Evolutionary conservation across 1,140 invertebrate genomes (phyloP).

Genomic region (Pseudomyrmex cubaensis): DNA sequence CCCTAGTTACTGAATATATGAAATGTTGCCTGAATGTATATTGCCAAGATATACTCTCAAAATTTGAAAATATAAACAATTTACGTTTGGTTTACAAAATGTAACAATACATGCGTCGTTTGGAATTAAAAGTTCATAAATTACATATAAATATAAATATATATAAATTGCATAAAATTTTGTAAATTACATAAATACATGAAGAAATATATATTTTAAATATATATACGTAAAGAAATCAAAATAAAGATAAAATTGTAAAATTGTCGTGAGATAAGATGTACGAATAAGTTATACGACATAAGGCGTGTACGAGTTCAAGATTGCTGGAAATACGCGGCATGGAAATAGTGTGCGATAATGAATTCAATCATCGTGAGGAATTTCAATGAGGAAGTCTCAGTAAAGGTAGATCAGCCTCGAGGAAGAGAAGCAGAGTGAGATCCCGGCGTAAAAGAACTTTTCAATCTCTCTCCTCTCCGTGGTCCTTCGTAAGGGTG

Average conservation of each 20-base stretch:
- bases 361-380: conserved; percentile 60
- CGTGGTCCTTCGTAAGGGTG: conserved; percentile 48
- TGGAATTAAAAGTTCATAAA: not conserved
- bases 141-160: not conserved
- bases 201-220: too few species aligned
- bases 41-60: too few species aligned
- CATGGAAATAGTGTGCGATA: conserved; percentile 21
- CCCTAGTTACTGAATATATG: not conserved
- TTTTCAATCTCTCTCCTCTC: conserved; percentile 69
- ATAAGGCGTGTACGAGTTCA: conserved; percentile 12
- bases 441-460: conserved; percentile 45
- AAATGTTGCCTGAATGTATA: too few species aligned
- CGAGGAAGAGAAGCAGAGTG: not conserved
- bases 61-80: too few species aligned
- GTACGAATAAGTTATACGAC: not conserved
- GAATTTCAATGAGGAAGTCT: conserved; percentile 58
- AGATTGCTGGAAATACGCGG: conserved; percentile 27
- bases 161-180: not conserved
- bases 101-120: too few species aligned
- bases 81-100: too few species aligned
- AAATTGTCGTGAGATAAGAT: conserved; percentile 12
- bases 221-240: not conserved
- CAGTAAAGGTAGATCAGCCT: conserved; percentile 15
- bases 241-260: not conserved
- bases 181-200: too few species aligned